Percentiles rank a stretch among this genome's conserved stretches.
Conservation (phyloP, 2,888 invertebrate genomes). For the Strigamia crassipes region DNA sequence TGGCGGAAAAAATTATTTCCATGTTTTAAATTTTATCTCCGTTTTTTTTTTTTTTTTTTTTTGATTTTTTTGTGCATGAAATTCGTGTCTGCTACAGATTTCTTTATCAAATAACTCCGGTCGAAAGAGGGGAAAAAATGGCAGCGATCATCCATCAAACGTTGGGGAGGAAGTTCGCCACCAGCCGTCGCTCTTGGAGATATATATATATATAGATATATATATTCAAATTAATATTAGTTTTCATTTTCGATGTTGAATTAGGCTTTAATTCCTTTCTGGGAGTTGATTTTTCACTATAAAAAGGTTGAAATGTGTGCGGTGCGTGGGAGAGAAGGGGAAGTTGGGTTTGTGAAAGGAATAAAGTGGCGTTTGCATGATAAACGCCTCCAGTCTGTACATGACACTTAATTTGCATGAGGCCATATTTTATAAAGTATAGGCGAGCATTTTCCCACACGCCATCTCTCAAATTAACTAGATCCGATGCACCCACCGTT, state of each 20-base stretch:
- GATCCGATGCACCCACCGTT: not conserved
- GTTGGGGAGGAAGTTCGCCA: not conserved
- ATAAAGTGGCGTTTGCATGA: not conserved
- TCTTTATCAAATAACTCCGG: not conserved
- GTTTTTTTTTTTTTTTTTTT: not conserved
- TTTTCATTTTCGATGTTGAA: not conserved
- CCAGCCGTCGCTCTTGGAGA: not conserved
- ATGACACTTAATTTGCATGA: constrained; percentile 28
- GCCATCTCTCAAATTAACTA: not conserved
- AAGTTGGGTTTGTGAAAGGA: not conserved
- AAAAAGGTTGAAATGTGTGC: not conserved
- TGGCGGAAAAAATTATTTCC: not conserved
- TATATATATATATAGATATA: no score
- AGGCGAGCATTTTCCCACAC: not conserved
- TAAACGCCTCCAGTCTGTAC: constrained; percentile 8
- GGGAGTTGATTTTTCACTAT: not conserved
- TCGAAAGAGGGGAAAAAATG: not conserved
- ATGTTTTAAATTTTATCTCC: not conserved
- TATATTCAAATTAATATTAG: not conserved
- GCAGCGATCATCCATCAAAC: not conserved
- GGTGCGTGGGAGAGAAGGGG: not conserved
- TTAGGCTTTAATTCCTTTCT: not conserved
- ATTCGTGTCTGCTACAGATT: not conserved
- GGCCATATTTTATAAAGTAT: constrained; percentile 19
- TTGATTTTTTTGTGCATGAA: not conserved